These are phyloP conservation scores for Poecile atricapillus DNA, from an alignment of 2,113 vertebrate species.

Conservation along the genomic window DNA sequence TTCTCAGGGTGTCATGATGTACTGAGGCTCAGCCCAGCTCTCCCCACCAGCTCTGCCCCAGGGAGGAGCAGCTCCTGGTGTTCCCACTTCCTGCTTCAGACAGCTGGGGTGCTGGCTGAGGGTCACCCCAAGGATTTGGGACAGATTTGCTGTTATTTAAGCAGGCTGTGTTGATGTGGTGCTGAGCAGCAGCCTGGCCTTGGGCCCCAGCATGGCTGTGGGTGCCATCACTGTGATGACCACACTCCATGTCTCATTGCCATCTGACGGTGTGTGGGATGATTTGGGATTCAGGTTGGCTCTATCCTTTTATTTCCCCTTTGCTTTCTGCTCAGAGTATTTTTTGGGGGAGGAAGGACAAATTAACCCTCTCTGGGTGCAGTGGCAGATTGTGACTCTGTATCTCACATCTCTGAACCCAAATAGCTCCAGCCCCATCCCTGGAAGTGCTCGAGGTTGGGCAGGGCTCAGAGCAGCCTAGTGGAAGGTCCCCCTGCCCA, in stretches of 20 bases:
- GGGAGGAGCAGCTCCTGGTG: background rate
- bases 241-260: accelerated
- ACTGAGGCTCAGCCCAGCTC: background rate
- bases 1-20: accelerated
- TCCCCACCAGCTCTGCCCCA: background rate
- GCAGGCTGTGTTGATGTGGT: background rate
- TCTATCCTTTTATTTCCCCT: background rate
- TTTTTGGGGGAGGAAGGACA: background rate
- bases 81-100: background rate
- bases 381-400: background rate
- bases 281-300: background rate
- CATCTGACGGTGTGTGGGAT: background rate
- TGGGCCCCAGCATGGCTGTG: accelerated
- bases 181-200: background rate
- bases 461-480: background rate
- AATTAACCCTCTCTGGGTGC: background rate
- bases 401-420: accelerated
- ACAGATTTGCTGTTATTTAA: background rate
- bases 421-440: background rate
- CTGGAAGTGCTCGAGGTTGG: background rate
- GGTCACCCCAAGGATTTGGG: background rate
- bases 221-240: background rate
- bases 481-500: background rate
- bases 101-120: background rate
- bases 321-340: background rate